A percentile compares a stretch with the other conserved stretches of the same genome.
Conservation (phyloP, 2,888 invertebrate genomes). For the Drosophila ustulata region DNA sequence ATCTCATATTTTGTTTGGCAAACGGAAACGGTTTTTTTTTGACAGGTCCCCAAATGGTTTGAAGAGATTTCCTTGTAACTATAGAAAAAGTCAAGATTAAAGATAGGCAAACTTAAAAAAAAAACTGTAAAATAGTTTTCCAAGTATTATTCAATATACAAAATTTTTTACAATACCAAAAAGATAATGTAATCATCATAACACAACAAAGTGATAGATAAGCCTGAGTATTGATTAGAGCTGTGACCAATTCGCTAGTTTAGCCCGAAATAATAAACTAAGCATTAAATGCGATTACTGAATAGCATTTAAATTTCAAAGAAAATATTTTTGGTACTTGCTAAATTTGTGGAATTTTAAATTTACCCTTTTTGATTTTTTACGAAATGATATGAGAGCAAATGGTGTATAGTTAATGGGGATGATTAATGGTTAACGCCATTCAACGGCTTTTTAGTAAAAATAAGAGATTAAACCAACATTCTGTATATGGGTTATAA, state of each 20-base stretch:
- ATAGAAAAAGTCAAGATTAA: neutral
- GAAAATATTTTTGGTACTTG: neutral
- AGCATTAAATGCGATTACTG: slow-evolving; percentile 7
- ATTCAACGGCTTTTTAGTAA: neutral
- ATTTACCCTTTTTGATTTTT: neutral
- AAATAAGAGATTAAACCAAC: neutral
- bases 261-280: slow-evolving; percentile 6
- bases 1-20: slow-evolving; percentile 19
- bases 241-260: slow-evolving; percentile 4
- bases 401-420: too few species aligned
- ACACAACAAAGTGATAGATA: slow-evolving; percentile 12
- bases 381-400: neutral
- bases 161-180: slow-evolving; percentile 17
- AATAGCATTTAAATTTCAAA: neutral
- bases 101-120: neutral
- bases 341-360: neutral
- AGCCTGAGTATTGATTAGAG: neutral
- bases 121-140: neutral
- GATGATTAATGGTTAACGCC: neutral
- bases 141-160: slow-evolving; percentile 3
- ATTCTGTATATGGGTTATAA: too few species aligned
- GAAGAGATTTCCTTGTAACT: slow-evolving; percentile 2
- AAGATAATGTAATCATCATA: slow-evolving; percentile 9
- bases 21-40: slow-evolving; percentile 25
- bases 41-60: slow-evolving; percentile 2